Evolutionary conservation across 2,113 vertebrate genomes (phyloP).

Genomic region (Antennarius striatus): DNA sequence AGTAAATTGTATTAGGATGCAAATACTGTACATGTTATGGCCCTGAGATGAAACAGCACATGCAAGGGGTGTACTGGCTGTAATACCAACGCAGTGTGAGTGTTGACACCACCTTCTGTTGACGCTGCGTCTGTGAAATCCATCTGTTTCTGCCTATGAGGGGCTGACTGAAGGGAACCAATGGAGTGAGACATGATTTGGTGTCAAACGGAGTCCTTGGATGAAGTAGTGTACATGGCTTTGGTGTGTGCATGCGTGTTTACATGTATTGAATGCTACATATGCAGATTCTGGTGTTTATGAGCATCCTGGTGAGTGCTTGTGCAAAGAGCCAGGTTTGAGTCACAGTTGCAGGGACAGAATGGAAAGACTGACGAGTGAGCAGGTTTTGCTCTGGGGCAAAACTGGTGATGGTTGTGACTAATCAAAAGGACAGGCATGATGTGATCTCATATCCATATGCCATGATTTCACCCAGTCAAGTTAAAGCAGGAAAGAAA

Average conservation of each 20-base stretch:
- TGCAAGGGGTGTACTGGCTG: constrained; percentile 32
- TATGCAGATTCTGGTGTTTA: constrained; percentile 79
- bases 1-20: constrained; percentile 18
- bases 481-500: constrained; percentile 15
- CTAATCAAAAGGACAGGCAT: constrained; percentile 55
- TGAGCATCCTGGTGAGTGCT: constrained; percentile 64
- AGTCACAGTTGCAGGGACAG: constrained; percentile 70
- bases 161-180: constrained; percentile 59
- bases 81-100: constrained; percentile 35
- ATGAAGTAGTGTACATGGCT: constrained; percentile 17
- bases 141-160: constrained; percentile 62
- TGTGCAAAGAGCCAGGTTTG: constrained; percentile 54
- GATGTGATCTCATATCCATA: constrained; percentile 51
- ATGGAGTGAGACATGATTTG: constrained; percentile 67
- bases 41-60: constrained; percentile 30
- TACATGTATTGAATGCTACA: constrained; percentile 43
- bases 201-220: constrained; percentile 69
- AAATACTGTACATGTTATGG: constrained; percentile 22
- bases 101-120: constrained; percentile 46
- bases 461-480: constrained; percentile 30
- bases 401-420: constrained; percentile 43
- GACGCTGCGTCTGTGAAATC: constrained; percentile 57
- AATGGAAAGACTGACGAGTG: constrained; percentile 39
- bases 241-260: constrained; percentile 10
- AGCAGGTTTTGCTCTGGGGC: constrained; percentile 30